Base-by-base conservation (phyloP, 2,113 vertebrate genomes). In the Sturnus vulgaris region DNA sequence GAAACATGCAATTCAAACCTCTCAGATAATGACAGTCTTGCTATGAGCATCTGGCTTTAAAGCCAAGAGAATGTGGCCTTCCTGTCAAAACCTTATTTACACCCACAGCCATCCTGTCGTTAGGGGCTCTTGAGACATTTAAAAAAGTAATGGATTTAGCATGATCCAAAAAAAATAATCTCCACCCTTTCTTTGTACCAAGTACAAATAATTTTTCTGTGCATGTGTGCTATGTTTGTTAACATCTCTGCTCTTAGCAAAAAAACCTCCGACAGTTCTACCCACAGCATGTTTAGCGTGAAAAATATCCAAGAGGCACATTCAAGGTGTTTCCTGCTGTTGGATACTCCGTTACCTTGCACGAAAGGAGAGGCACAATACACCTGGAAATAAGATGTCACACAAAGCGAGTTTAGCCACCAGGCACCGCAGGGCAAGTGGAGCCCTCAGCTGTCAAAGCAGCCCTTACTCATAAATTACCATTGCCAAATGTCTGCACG, bases 361-460 rank as follows among this genome's bases (percentile, higher is more conserved):
- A 12, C 31, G 21, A 86, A 82, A 69, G 27, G 18, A 59, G 15
- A 3, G 5, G 57, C n/a, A 78, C 24, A 52, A 72, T 2, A 37
- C 14, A 61, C 39, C 55, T 79, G 59, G 75, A 92, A 93, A 87
- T 46, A 65, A 87, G 53, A 69, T 61, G 40, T 76, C 57, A 39
- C 40, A 64, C 19, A 53, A 64, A 82, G 50, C 27, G 71, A 71
- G 70, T 15, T 25, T 28, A 66, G 65, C 20, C 5, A 8, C 1
- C 2, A 14, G 40, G 46, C 52, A 49, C 20, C 0, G 1, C 39
- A 37, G 35, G 31, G 37, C 35, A 56, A 68, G 40, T 0, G 19
- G 31, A 90, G 21, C 6, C 59, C 46, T 76, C 37, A 13, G 22
- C 2, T 72, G 56, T 55, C 28, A 57, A 68, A 83, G 72, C 6